Evolutionary conservation across 2,888 invertebrate genomes (phyloP), one percentile per base, ranked within the genome.

Genomic region (Ectropis crepuscularia): DNA sequence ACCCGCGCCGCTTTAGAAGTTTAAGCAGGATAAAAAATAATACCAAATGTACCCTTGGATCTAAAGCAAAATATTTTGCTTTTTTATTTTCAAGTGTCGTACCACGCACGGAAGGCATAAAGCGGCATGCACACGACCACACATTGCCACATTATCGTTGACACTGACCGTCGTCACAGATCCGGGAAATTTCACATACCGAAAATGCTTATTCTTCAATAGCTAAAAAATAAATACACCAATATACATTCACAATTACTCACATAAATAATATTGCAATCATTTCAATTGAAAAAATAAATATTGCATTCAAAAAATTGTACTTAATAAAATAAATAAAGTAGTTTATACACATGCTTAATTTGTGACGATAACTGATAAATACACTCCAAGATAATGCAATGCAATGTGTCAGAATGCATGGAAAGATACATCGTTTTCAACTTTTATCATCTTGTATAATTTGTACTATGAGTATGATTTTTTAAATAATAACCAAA

Each of bases 141-240:
- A 90, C 83, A 87, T 75, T 80, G 85, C 78, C 86, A 86, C 86
- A 87, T 86, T 86, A 85, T 80, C 76, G 81, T 81, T 76, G 74
- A 85, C 87, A 92, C 93, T 93, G 88, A 93, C 93, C 92, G 92
- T 93, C 66, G 91, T 82, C 72, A 90, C 85, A 65, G 93, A 92
- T 82, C 93, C 93, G 76, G 93, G 93, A 85, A 92, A 92, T 90
- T 92, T 91, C 88, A 92, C 91, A 92, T 93, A 93, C 87, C 93
- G 92, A 91, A 92, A 93, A 92, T 92, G 91, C 82, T 91, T 91
- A 90, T 90, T 92, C 90, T 92, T 90, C 90, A 92, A 90, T 76
- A 90, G 90, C 90, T 92, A 92, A 91, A 92, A 91, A 89, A 89
- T 88, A 90, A 90, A 91, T 88, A 90, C 85, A 93, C 85, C 88